phyloP scores from a whole-genome alignment of 2,888 invertebrate species.

The Ganaspis brasiliensis region DNA sequence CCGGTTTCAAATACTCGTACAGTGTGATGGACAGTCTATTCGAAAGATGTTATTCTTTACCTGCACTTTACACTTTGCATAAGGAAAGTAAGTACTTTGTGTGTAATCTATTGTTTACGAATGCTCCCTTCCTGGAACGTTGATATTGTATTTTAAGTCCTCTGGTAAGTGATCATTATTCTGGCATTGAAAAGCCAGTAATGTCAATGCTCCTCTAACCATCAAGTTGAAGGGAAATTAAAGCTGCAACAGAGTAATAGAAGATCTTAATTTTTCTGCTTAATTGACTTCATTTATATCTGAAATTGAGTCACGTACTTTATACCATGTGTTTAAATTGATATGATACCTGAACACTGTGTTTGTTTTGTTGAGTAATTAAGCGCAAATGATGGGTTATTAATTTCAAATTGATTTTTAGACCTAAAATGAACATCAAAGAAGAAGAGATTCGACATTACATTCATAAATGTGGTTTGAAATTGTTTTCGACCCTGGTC shows the following conservation, averaged over 20 bases:
- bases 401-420: too few relatives aligned
- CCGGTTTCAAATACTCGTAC: conserved; percentile 63
- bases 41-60: conserved; percentile 56
- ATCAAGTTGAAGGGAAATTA: not conserved
- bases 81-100: conserved; percentile 25
- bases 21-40: conserved; percentile 66
- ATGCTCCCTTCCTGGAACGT: not conserved
- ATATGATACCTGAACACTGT: too few relatives aligned
- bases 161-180: not conserved
- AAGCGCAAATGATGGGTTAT: not conserved
- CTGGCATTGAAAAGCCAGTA: not conserved
- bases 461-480: too few relatives aligned
- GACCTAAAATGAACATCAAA: too few relatives aligned
- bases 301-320: not conserved
- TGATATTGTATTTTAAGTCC: too few relatives aligned
- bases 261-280: not conserved
- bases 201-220: not conserved
- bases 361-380: too few relatives aligned
- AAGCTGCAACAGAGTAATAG: not conserved
- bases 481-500: too few relatives aligned
- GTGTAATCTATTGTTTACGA: conserved; percentile 25
- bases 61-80: conserved; percentile 23
- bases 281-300: not conserved
- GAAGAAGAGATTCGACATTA: too few relatives aligned
- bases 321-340: too few relatives aligned